phyloP scores from a whole-genome alignment of 2,113 vertebrate species.

The Prietella phreatophila region DNA sequence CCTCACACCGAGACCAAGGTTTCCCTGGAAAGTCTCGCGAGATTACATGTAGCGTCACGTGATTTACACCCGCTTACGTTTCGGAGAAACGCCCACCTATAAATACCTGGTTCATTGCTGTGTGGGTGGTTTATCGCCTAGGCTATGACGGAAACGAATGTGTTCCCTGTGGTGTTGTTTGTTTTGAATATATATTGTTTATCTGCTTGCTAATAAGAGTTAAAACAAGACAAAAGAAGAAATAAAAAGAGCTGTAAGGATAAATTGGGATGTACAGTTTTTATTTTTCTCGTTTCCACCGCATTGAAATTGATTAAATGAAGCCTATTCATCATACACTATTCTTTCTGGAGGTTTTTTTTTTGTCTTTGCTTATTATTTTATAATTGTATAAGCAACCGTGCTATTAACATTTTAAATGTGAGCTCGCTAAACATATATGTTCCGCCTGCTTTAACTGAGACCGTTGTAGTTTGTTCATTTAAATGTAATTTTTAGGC shows the following conservation, averaged over 20 bases:
- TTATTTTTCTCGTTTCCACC: too few relatives aligned
- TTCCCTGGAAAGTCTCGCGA: conserved; percentile 18
- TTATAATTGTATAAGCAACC: not conserved
- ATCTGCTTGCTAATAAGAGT: not conserved
- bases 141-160: not conserved
- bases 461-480: not conserved
- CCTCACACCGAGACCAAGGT: not conserved
- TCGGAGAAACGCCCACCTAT: not conserved
- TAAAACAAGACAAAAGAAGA: not conserved
- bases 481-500: not conserved
- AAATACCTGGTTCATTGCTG: not conserved
- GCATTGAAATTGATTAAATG: not conserved
- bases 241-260: not conserved
- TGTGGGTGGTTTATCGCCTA: not conserved
- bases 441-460: not conserved
- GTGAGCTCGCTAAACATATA: not conserved
- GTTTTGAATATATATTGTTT: not conserved
- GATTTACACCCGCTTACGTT: not conserved
- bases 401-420: not conserved
- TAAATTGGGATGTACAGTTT: not conserved
- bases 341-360: too few relatives aligned
- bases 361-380: not conserved
- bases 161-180: not conserved
- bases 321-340: not conserved
- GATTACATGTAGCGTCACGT: not conserved